Percentiles rank a stretch among this genome's conserved stretches.
Evolutionary conservation across 2,113 vertebrate species (phyloP).

Genomic region (Chaetodon auriga): DNA sequence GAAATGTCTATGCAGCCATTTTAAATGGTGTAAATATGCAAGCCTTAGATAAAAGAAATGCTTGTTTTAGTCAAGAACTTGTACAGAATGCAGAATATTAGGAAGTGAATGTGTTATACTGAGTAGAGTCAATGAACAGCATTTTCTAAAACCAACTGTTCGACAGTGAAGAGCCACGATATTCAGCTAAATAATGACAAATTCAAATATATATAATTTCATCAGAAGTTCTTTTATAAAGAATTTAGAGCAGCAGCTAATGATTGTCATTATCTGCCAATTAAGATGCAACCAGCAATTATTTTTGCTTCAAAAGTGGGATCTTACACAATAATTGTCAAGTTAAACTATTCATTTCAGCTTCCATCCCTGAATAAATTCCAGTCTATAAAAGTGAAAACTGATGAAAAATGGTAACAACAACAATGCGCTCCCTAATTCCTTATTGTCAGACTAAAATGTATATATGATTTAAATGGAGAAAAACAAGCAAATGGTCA

Average conservation of each 20-base stretch:
- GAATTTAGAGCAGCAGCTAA: not conserved
- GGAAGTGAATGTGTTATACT: not conserved
- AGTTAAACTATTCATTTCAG: not conserved
- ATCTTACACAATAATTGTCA: not conserved
- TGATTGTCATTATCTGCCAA: not conserved
- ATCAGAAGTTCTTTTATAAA: not conserved
- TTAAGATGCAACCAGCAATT: not conserved
- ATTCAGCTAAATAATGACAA: too few species aligned
- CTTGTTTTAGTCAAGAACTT: slow-evolving; percentile 21
- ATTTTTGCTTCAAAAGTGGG: not conserved
- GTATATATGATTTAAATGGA: not conserved
- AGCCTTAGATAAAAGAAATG: not conserved
- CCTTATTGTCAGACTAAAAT: too few species aligned
- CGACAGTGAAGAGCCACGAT: not conserved
- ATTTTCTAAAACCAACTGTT: not conserved
- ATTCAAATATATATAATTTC: too few species aligned
- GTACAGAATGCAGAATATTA: slow-evolving; percentile 8
- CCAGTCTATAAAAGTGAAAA: not conserved
- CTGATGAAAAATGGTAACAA: not conserved
- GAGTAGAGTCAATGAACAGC: not conserved
- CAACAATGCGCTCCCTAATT: not conserved
- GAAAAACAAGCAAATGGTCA: not conserved
- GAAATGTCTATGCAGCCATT: slow-evolving; percentile 51
- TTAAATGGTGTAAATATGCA: slow-evolving; percentile 55
- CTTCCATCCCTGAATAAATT: not conserved